A percentile compares a stretch with the other conserved stretches of the same genome.
Evolutionary conservation across 2,113 vertebrate species (phyloP).

Genomic region (Holacanthus passer): DNA sequence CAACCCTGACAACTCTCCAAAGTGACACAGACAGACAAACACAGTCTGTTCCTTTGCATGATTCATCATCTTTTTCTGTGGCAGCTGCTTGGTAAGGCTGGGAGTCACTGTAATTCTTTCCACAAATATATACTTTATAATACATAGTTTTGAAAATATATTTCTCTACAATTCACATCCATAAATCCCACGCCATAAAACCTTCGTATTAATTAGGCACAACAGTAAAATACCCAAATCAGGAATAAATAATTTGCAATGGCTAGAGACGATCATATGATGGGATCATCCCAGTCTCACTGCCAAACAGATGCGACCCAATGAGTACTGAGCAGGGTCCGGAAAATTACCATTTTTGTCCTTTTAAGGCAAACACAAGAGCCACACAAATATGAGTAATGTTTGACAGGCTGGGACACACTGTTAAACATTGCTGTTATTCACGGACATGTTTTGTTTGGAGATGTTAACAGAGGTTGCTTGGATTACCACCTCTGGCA

Average conservation of each 20-base stretch:
- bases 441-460: neutral
- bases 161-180: neutral
- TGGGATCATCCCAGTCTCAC: too few species aligned
- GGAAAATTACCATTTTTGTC: too few species aligned
- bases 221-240: neutral
- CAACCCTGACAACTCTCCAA: conserved; percentile 35
- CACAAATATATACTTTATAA: conserved; percentile 17
- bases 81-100: conserved; percentile 21
- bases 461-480: neutral
- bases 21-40: conserved; percentile 42
- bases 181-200: too few species aligned
- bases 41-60: conserved; percentile 16
- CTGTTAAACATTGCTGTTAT: neutral
- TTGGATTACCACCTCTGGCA: too few species aligned
- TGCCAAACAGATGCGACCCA: too few species aligned
- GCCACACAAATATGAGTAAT: neutral
- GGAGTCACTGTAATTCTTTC: neutral
- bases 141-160: neutral
- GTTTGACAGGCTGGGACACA: too few species aligned
- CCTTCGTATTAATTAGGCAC: neutral
- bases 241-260: neutral
- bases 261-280: too few species aligned
- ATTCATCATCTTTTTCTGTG: conserved; percentile 32
- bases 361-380: neutral
- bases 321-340: too few species aligned